Evolutionary conservation across 1,140 invertebrate species (phyloP), one percentile per base, ranked within the genome.

Genomic region (Eumaeus atala): DNA sequence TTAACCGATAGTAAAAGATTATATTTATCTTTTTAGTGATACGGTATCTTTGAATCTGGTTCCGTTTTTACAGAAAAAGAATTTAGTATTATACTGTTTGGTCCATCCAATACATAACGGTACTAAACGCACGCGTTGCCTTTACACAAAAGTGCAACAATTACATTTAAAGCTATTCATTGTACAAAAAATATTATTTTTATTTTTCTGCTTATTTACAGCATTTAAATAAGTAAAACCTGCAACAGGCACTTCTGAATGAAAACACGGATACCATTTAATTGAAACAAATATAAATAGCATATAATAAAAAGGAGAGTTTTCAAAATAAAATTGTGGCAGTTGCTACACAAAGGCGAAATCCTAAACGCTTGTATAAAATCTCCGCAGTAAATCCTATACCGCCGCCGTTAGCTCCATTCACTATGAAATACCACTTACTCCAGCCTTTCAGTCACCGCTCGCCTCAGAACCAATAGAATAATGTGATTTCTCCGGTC

Each of bases 381-480:
- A 58, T 58, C 42, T 53, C 57, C 12, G 51, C 57, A 49, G 42
- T 58, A 54, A 55, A 54, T 38, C 44, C 50, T 44, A 38, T n/a
- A 50, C 47, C 14, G 53, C 56, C 50, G 42, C 56, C 47, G 56
- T 53, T 53, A 53, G 51, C 51, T 36, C 35, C 51, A 53, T 53
- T 54, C 51, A 53, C 53, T 33, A 48, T 52, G 38, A 48, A 55
- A 49, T 55, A 53, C 56, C 56, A 49, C 50, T 52, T 42, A 38
- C 16, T 52, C 33, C 50, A 58, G 50, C 50, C 35, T 58, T 58
- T 58, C 56, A 53, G 42, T 53, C 34, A 28, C 54, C 47, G 35
- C 34, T 52, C 28, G 34, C 37, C 51, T 16, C 51, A 51, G 14
- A 47, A 58, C 38, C 42, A 58, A 58, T 58, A 38, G 56, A 55